Base-by-base conservation (phyloP, 2,888 invertebrate species). In the Anticlea derivata region DNA sequence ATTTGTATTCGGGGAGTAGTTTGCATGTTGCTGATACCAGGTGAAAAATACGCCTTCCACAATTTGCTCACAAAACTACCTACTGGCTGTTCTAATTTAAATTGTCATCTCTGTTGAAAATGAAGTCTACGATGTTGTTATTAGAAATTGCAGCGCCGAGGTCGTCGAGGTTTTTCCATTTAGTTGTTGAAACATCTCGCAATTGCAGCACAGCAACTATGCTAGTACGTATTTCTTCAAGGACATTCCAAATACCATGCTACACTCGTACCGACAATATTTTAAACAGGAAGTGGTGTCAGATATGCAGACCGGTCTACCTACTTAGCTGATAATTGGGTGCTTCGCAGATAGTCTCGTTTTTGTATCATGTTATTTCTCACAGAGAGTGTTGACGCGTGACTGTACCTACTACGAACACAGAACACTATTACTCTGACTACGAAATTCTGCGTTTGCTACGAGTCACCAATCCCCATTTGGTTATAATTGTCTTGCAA, bases 261-360 rank as follows among this genome's bases (percentile, higher is more conserved):
- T 45, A 40, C 43, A 13, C 30, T 53, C 43, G 47, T 58, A 59
- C 51, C 55, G 51, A 52, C 55, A 59, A 55, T 55, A 58, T 55
- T 57, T 55, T 50, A 33, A 46, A 50, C 57, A 55, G 61, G 59
- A 61, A 59, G 53, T 48, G 24, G 24, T 51, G 46, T 13, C 46
- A 54, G 51, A 43, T 52, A 52, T 46, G 48, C 43, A 60, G 57
- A 60, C 57, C 49, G 48, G 58, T 59, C 49, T 49, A 49, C 60
- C 58, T 57, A 61, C 58, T 58, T 59, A 46, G 46, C 41, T 50
- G 38, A 48, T 54, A 53, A 50, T 55, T 51, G 39, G 43, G 22
- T 46, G 31, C 44, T 46, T 48, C 48, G 30, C 49, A 39, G 31
- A 54, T 24, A 50, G 33, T 31, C 39, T 30, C 37, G 22, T 48